Base-by-base conservation (phyloP, 2,888 invertebrate species). In the Heteropelma amictum region DNA sequence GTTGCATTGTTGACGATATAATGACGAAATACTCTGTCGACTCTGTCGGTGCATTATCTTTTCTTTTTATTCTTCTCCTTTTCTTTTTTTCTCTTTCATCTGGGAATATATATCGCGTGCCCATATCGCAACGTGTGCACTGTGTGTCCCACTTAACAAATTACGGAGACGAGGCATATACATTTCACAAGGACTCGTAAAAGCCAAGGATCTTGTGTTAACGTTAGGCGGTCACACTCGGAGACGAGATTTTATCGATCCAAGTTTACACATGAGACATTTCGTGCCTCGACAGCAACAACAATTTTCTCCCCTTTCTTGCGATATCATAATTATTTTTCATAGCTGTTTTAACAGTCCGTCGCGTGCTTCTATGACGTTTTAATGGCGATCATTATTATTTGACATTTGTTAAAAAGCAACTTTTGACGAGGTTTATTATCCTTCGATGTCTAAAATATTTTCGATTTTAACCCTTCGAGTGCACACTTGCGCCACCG, bases 71-170 rank as follows among this genome's bases (percentile, higher is more conserved):
- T 38, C 21, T 35, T 21, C 12, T 47, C 6, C 5, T 45, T 19
- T 45, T 12, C 0, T 30, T 23, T 30, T 8, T 38, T 58, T 40
- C 5, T 45, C 21, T 38, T 17, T 21, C 21, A 2, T 14, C 38
- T 26, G 5, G 23, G n/a, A 23, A 30, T 60, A 10, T 56, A 53
- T 58, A 71, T 64, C 64, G 71, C 64, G 56, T 58, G 71, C 17
- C 21, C 19, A 53, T 61, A n/a, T n/a, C 53, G 56, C 12, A 40
- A 58, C 30, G 14, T 42, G 35, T 28, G 10, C 10, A 0, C 5
- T 42, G 42, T 49, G 38, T 61, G 69, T 61, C 47, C 45, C 21
- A 60, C 54, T 47, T 61, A 14, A 26, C 21, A 38, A 45, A 60
- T 30, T 12, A 40, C 21, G 6, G 12, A 38, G 8, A 60, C 23